Base-by-base conservation (phyloP, 2,113 vertebrate species). In the Galeopterus variegatus region DNA sequence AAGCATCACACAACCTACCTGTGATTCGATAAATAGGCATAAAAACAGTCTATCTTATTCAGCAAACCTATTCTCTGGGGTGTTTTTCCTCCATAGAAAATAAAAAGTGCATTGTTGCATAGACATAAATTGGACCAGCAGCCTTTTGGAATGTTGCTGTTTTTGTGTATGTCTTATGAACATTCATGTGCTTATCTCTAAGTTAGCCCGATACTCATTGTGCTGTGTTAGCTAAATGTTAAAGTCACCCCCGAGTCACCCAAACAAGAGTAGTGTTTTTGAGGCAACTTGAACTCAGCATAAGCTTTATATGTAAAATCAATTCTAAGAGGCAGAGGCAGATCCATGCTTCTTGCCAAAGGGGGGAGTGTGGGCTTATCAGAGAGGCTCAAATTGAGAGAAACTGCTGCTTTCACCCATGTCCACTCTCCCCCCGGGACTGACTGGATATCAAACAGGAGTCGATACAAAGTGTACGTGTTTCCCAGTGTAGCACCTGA, bases 181-280 rank as follows among this genome's bases (percentile, higher is more conserved):
- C 97, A 94, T 95, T 95, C 95, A 86, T 77, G 67, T 26, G 21
- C 86, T 97, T 98, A 82, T 95, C 89, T 96, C 89, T 81, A 93
- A 96, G 60, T 75, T 52, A 82, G 70, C 56, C 76, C 50, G 70
- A 88, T 88, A 84, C 64, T 79, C 93, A 69, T 85, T 92, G 48
- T 96, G 96, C 95, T 98, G 97, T 73, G 92, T 95, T 97, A 95
- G 96, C 95, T 92, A 97, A 98, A 97, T 96, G 93, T 54, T 94
- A 88, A 97, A 97, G 83, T 95, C 76, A 90, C 90, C 94, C 65
- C 28, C 0, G 2, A 45, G 69, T 94, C 93, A 96, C 93, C 95
- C 92, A 87, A 94, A 90, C 26, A 95, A 88, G 77, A 97, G 83
- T 69, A 75, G 19, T 83, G 28, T 88, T 97, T 97, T 69, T 17